Evolutionary conservation across 2,797 vertebrate genomes (phyloP), one percentile per base, ranked within the genome.

Genomic region (Cyclura pinguis): DNA sequence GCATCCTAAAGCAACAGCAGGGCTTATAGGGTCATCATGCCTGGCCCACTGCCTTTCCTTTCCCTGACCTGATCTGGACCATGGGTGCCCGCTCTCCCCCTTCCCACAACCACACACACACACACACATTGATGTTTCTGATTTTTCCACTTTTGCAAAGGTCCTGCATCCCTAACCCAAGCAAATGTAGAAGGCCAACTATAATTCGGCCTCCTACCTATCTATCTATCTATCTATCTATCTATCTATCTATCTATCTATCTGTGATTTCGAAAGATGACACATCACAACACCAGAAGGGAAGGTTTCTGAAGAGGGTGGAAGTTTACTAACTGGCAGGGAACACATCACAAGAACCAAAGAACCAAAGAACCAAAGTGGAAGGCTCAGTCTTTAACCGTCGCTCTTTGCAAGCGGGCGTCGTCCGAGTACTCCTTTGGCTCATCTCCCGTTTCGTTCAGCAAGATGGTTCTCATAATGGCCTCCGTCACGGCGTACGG

Each of bases 401-500:
- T 85, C 32, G 29, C 93, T 89, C 92, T 24, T 29, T 87, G 96
- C 90, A 4, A 93, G 93, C 73, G 97, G 96, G 97, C 92, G 88
- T 95, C 91, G 0, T 89, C 92, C 59, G 94, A 93, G 12, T 94
- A 94, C 81, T 96, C 94, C 89, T 92, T 95, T 73, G 95, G 95
- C 59, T 96, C 95, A 20, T 96, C 93, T 0, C 96, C 94, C 0
- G 93, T 94, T 91, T 97, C 96, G 0, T 96, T 95, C 81, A 98
- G 95, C 88, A 98, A 88, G 6, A 98, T 98, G 0, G 98, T 98
- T 90, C 84, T 88, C 62, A 96, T 94, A 0, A 99, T 98, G 93
- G 96, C 97, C 86, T 92, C 91, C 0, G 97, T 98, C 86, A 99
- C 98, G 0, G 95, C 73, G 2, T 99, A 99, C 0, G 98, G 98